A percentile compares a stretch with the other conserved stretches of the same genome.
These are phyloP conservation scores for Octomys mimax DNA, from an alignment of 2,797 vertebrate genomes.

Conservation along the genomic window DNA sequence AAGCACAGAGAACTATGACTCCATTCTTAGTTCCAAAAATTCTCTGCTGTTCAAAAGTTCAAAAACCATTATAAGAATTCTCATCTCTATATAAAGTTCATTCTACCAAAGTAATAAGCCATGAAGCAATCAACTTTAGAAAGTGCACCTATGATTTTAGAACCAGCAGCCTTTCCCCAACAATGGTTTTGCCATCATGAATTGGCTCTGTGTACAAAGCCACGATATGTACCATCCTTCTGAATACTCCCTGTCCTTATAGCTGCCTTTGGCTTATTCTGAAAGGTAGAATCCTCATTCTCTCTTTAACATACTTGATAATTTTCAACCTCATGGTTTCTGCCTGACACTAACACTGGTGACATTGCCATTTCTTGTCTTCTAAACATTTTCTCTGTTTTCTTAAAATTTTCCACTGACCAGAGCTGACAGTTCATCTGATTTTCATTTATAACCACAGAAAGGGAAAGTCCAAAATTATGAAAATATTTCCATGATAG, in stretches of 20 bases:
- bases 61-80: neutral
- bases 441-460: neutral
- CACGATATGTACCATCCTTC: neutral
- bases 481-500: neutral
- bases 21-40: neutral
- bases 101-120: neutral
- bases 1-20: neutral
- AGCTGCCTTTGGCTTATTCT: neutral
- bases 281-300: neutral
- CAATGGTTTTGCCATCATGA: neutral
- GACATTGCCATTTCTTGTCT: neutral
- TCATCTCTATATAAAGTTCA: neutral
- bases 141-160: neutral
- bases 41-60: neutral
- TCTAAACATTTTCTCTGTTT: neutral
- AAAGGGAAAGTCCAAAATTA: neutral
- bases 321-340: neutral
- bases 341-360: neutral
- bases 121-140: neutral
- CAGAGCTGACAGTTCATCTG: neutral
- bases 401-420: neutral
- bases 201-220: neutral
- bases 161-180: neutral
- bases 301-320: neutral
- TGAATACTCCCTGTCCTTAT: neutral